A percentile compares a stretch with the other conserved stretches of the same genome.
Conservation (phyloP, 2,797 vertebrate genomes). For the Gastrophryne carolinensis region DNA sequence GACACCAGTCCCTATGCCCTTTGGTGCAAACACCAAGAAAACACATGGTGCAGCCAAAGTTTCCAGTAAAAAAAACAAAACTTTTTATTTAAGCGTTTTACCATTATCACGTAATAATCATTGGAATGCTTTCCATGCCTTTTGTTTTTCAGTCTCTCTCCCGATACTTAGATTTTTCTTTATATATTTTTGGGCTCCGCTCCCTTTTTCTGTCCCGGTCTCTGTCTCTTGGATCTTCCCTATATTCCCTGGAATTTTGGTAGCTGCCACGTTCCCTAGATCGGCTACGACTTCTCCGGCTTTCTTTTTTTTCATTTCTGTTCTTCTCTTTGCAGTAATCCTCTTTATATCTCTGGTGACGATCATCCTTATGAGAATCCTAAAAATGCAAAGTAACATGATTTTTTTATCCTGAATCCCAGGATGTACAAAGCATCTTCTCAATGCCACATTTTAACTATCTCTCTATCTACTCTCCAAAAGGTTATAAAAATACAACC, state of each 20-base stretch:
- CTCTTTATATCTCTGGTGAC: conserved; percentile 67
- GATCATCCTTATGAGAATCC: conserved; percentile 63
- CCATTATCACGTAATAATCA: background rate
- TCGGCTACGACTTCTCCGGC: conserved; percentile 68
- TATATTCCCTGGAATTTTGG: conserved; percentile 63
- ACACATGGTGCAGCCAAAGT: no score
- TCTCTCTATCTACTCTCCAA: no score
- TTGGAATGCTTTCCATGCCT: background rate
- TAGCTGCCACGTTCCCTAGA: conserved; percentile 73
- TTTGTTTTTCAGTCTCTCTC: conserved; percentile 3
- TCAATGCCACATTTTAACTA: no score
- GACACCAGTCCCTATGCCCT: no score
- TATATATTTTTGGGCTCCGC: conserved; percentile 82
- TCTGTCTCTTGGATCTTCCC: conserved; percentile 63
- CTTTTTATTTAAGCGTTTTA: background rate
- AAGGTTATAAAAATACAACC: no score
- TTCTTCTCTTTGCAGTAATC: conserved; percentile 70
- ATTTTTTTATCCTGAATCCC: no score
- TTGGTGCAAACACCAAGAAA: no score
- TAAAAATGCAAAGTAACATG: conserved; percentile 43
- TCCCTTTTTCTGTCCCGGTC: conserved; percentile 73
- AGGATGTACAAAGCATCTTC: no score
- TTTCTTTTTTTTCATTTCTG: conserved; percentile 70
- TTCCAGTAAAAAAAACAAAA: no score
- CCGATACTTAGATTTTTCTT: conserved; percentile 74